Base-by-base conservation (phyloP, 2,113 vertebrate species). In the Dolichotis patagonum region DNA sequence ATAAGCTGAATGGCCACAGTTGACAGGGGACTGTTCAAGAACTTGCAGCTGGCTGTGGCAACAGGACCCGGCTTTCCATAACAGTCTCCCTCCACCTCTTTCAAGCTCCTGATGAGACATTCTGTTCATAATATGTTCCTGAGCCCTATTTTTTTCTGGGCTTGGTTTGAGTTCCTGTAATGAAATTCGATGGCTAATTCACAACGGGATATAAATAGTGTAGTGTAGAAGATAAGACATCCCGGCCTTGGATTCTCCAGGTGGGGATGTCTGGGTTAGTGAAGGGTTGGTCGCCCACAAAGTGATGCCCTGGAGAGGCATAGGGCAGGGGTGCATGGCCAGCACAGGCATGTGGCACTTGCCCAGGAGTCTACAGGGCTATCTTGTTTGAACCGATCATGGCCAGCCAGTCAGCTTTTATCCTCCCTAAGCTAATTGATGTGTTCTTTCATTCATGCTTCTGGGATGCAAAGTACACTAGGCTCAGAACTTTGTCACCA, bases 1-100 rank as follows among this genome's bases (percentile, higher is more conserved):
- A 16, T 2, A 43, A 77, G 46, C 43, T 14, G 22, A 46, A 28
- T 2, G 52, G 30, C 63, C 7, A 3, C 13, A 0, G 22, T 0
- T 32, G 69, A 60, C 5, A 46, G 80, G 75, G 65, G 73, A 41
- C 28, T 41, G 11, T 20, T 56, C 1, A 5, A 12, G 73, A 60
- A 35, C 65, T 38, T 32, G 38, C 32, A 28, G 10, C 32, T 62
- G 49, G 65, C n/a, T 9, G 19, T 12, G 41, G 69, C 3, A 1
- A 14, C 4, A 58, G 83, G 73, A 4, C 14, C 24, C 32, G 65
- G 77, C 49, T 80, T 80, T 54, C 17, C 0, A 24, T 41, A 80
- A 30, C 16, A 35, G 62, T 35, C 24, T n/a, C 38, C 77, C 38
- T 73, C 22, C 30, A 28, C 24, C 46, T 46, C 24, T 14, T 17